phyloP scores from a whole-genome alignment of 2,888 invertebrate genomes.

The Metacarcinus magister region DNA sequence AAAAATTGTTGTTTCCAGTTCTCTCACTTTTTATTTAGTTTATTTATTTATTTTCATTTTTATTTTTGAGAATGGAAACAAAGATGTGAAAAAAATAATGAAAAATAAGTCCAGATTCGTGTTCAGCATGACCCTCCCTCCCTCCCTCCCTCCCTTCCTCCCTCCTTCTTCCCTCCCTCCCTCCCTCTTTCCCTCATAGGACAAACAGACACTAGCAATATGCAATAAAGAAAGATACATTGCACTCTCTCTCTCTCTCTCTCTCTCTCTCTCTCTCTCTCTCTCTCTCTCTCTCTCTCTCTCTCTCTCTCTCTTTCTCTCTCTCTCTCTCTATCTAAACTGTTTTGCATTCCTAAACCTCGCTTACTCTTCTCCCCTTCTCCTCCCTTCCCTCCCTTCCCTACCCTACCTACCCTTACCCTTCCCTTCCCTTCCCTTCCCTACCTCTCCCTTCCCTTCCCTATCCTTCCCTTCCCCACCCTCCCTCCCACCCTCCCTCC shows the following conservation, averaged over 20 bases:
- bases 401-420: neutral
- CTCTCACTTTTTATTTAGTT: too few species aligned
- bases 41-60: too few species aligned
- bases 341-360: neutral
- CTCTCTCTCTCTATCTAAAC: neutral
- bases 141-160: neutral
- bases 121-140: neutral
- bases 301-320: conserved; percentile 45
- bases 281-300: conserved; percentile 38
- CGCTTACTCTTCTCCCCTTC: too few species aligned
- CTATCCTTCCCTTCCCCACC: too few species aligned
- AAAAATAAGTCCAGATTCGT: too few species aligned
- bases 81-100: too few species aligned
- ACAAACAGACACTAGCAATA: conserved; percentile 13
- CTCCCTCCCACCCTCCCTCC: too few species aligned
- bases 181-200: conserved; percentile 18
- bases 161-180: neutral
- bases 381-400: neutral
- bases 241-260: neutral
- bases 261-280: neutral
- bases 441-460: too few species aligned
- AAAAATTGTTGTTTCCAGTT: too few species aligned
- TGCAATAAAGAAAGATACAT: conserved; percentile 26
- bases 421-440: neutral
- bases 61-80: too few species aligned